Conservation (phyloP, 2,888 invertebrate species). For the Leptarthrus brevirostris region DNA sequence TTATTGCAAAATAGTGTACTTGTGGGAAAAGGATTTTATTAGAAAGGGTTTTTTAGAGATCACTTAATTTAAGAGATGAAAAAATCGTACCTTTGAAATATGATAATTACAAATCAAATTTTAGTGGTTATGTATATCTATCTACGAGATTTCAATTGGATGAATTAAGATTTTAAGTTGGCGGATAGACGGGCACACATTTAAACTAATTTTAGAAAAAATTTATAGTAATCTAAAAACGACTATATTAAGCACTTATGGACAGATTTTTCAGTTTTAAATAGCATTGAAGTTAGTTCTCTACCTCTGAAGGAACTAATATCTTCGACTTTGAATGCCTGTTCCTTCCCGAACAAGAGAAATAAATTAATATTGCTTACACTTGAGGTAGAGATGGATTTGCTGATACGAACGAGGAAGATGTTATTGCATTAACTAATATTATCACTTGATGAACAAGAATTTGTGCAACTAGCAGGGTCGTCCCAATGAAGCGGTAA, state of each 20-base stretch:
- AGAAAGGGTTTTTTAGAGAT: too few relatives aligned
- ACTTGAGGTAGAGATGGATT: constrained; percentile 30
- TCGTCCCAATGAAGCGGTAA: not conserved
- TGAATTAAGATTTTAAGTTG: too few relatives aligned
- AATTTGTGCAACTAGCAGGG: not conserved
- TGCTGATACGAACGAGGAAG: constrained; percentile 10
- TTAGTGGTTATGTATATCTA: too few relatives aligned
- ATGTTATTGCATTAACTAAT: constrained; percentile 35
- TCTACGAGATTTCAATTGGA: too few relatives aligned
- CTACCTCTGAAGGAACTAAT: not conserved
- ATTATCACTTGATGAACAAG: constrained; percentile 1
- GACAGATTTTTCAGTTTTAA: not conserved
- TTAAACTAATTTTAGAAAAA: too few relatives aligned
- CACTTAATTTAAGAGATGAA: too few relatives aligned
- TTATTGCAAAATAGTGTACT: too few relatives aligned
- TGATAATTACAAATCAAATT: too few relatives aligned
- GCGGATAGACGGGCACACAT: too few relatives aligned
- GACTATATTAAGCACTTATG: not conserved
- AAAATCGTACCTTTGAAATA: too few relatives aligned
- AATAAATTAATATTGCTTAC: not conserved
- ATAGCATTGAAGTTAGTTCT: not conserved
- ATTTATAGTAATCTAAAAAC: too few relatives aligned
- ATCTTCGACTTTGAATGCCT: constrained; percentile 5
- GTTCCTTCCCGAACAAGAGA: not conserved
- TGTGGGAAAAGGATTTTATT: too few relatives aligned